Conservation (phyloP, 2,113 vertebrate species). For the Pelecanus crispus region DNA sequence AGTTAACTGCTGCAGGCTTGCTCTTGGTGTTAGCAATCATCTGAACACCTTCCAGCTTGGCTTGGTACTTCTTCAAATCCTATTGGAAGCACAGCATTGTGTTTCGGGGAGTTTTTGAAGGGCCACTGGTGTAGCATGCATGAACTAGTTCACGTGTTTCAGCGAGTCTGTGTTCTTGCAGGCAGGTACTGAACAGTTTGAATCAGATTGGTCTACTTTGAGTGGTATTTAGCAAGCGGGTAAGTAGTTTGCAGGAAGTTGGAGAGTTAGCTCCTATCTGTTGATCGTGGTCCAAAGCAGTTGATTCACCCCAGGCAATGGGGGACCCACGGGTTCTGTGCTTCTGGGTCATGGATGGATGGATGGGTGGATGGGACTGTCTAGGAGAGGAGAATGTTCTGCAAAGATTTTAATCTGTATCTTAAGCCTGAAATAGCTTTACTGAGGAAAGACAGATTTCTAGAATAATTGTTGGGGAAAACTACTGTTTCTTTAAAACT, state of each 20-base stretch:
- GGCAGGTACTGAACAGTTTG: not conserved
- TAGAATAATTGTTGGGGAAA: not conserved
- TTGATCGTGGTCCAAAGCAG: not conserved
- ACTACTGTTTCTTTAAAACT: not conserved
- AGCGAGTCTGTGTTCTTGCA: not conserved
- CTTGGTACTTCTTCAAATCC: not conserved
- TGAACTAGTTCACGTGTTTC: not conserved
- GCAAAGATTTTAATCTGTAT: not conserved
- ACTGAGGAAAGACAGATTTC: not conserved
- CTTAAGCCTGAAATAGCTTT: not conserved
- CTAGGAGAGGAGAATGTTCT: not conserved
- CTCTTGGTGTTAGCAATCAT: not conserved
- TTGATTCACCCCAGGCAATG: not conserved
- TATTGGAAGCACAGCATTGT: not conserved
- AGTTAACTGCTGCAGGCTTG: not conserved
- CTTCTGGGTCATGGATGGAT: not conserved
- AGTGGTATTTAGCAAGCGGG: not conserved
- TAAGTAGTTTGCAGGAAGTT: not conserved
- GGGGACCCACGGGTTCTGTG: not conserved
- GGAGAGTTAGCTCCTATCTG: not conserved
- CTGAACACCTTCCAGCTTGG: not conserved
- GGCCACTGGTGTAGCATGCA: not conserved
- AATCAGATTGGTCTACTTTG: not conserved
- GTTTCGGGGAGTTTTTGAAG: not conserved
- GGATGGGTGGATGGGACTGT: not conserved